A percentile compares a stretch with the other conserved stretches of the same genome.
Evolutionary conservation across 1,140 invertebrate genomes (phyloP).

Genomic region (Hormaphis cornu): DNA sequence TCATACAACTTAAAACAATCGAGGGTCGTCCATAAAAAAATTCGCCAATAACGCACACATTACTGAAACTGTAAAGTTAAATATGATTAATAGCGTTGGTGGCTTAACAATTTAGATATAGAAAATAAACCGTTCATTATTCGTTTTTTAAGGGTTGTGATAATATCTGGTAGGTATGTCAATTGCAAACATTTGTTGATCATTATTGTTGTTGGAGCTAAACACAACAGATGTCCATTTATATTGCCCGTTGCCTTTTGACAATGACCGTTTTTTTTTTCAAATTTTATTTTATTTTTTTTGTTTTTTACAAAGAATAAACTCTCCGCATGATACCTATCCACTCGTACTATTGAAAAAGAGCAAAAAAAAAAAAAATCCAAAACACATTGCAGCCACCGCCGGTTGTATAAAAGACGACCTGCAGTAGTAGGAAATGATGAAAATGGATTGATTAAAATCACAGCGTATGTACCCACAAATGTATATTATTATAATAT

Average conservation of each 20-base stretch:
- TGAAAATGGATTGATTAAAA: conserved; percentile 26
- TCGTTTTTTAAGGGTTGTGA: background rate
- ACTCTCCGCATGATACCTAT: conserved; percentile 2
- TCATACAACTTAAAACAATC: too few relatives aligned
- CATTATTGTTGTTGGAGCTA: background rate
- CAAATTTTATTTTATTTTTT: background rate
- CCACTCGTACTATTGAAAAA: background rate
- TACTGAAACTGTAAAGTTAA: too few relatives aligned
- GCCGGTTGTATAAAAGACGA: background rate
- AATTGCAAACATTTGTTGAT: background rate
- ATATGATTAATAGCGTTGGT: too few relatives aligned
- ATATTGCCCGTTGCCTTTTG: background rate
- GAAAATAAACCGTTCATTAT: too few relatives aligned
- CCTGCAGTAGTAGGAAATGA: too few relatives aligned
- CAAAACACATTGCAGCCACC: background rate
- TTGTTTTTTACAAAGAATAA: background rate
- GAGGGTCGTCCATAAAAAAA: too few relatives aligned
- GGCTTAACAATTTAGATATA: too few relatives aligned
- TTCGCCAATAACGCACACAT: too few relatives aligned
- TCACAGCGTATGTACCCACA: too few relatives aligned
- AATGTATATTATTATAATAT: too few relatives aligned
- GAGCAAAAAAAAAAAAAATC: background rate
- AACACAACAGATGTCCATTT: conserved; percentile 20
- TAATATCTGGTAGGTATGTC: background rate
- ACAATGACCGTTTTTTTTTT: background rate